Conservation (phyloP, 2,888 invertebrate genomes). For the Papilio elwesi region DNA sequence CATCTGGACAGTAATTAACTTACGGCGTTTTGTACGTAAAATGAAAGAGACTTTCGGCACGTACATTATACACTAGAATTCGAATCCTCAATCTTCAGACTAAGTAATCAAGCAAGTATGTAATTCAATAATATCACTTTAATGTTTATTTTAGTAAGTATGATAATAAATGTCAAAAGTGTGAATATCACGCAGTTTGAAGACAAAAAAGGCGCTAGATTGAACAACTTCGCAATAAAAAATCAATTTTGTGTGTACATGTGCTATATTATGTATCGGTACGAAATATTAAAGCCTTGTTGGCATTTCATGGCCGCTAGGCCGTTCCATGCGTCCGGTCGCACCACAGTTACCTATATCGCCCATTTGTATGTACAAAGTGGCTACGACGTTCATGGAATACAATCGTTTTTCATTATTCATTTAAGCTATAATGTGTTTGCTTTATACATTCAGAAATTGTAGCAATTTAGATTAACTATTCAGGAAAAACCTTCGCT, state of each 20-base stretch:
- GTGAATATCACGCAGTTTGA: neutral
- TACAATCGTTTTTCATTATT: constrained; percentile 26
- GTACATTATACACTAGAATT: too few species aligned
- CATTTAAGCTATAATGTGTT: constrained; percentile 15
- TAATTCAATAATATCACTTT: too few species aligned
- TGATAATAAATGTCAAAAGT: too few species aligned
- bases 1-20: too few species aligned
- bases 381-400: constrained; percentile 23
- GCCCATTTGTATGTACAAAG: constrained; percentile 28
- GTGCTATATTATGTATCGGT: constrained; percentile 3
- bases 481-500: neutral
- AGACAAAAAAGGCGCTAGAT: neutral
- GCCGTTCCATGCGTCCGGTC: constrained; percentile 36
- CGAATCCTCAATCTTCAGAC: too few species aligned
- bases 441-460: constrained; percentile 9
- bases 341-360: constrained; percentile 37
- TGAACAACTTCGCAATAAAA: constrained; percentile 3
- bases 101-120: too few species aligned
- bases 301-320: constrained; percentile 39
- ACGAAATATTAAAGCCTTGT: constrained; percentile 36
- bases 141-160: too few species aligned
- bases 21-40: too few species aligned
- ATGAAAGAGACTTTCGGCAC: too few species aligned
- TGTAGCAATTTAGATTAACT: neutral
- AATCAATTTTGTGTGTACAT: constrained; percentile 3